Conservation (phyloP, 2,888 invertebrate species). For the Anagyrus pseudococci region DNA sequence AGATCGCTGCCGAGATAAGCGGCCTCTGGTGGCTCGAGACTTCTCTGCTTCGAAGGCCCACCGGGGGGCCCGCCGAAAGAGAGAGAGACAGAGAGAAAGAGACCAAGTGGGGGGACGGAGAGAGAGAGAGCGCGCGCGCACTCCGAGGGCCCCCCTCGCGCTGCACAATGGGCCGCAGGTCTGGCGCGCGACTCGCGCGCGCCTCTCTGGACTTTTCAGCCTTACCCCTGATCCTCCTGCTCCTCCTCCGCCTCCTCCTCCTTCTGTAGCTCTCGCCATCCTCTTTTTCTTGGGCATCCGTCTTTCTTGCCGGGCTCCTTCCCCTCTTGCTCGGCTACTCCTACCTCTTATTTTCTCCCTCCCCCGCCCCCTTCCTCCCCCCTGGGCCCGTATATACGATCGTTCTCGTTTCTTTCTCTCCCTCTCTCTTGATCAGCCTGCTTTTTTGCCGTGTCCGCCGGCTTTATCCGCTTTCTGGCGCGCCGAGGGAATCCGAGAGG, state of each 20-base stretch:
- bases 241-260: not conserved
- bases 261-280: too few relatives aligned
- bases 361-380: slow-evolving; percentile 16
- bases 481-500: slow-evolving; percentile 9
- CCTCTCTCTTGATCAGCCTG: slow-evolving; percentile 27
- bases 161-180: slow-evolving; percentile 12
- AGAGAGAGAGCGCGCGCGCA: too few relatives aligned
- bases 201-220: slow-evolving; percentile 3
- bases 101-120: too few relatives aligned
- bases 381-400: too few relatives aligned
- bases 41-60: slow-evolving; percentile 58
- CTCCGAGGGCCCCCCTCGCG: too few relatives aligned
- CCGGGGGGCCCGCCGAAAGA: slow-evolving; percentile 51
- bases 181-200: slow-evolving; percentile 3
- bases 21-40: slow-evolving; percentile 38
- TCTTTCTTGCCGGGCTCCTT: too few relatives aligned
- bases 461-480: slow-evolving; percentile 9
- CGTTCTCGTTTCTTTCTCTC: slow-evolving; percentile 27
- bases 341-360: slow-evolving; percentile 10
- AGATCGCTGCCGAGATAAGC: slow-evolving; percentile 55
- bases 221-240: slow-evolving; percentile 7
- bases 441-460: slow-evolving; percentile 23
- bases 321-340: slow-evolving; percentile 1
- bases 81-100: too few relatives aligned
- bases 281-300: too few relatives aligned